phyloP scores from a whole-genome alignment of 2,888 invertebrate genomes.

The Himalopsyche tibetana region DNA sequence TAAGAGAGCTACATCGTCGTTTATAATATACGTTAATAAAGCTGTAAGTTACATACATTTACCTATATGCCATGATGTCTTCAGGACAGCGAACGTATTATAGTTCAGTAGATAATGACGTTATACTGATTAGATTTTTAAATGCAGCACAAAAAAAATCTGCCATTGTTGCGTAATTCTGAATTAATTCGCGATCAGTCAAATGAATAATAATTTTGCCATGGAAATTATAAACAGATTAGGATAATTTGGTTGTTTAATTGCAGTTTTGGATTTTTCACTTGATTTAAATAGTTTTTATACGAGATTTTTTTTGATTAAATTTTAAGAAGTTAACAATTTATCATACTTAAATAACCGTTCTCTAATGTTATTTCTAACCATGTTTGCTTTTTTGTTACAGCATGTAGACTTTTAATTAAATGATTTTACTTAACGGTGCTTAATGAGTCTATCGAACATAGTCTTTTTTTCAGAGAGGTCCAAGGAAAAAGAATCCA shows the following conservation, averaged over 20 bases:
- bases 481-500: no score
- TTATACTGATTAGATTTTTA: constrained; percentile 34
- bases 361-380: neutral
- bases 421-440: no score
- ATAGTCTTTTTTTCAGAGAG: no score
- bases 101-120: constrained; percentile 1
- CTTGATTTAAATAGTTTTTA: constrained; percentile 25
- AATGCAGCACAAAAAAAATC: constrained; percentile 3
- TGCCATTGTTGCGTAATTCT: constrained; percentile 12
- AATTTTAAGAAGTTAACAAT: neutral
- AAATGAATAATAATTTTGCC: constrained; percentile 21
- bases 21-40: no score
- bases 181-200: constrained; percentile 18
- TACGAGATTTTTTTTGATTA: constrained; percentile 1
- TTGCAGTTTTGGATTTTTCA: neutral
- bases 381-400: no score
- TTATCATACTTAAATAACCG: constrained; percentile 5
- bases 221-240: constrained; percentile 30
- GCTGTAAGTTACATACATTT: no score
- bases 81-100: neutral
- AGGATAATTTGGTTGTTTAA: constrained; percentile 18
- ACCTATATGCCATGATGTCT: no score
- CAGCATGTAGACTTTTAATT: no score
- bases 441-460: no score
- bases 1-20: no score